These are phyloP conservation scores for Netelia virgata DNA, from an alignment of 2,888 invertebrate genomes.

Conservation along the genomic window DNA sequence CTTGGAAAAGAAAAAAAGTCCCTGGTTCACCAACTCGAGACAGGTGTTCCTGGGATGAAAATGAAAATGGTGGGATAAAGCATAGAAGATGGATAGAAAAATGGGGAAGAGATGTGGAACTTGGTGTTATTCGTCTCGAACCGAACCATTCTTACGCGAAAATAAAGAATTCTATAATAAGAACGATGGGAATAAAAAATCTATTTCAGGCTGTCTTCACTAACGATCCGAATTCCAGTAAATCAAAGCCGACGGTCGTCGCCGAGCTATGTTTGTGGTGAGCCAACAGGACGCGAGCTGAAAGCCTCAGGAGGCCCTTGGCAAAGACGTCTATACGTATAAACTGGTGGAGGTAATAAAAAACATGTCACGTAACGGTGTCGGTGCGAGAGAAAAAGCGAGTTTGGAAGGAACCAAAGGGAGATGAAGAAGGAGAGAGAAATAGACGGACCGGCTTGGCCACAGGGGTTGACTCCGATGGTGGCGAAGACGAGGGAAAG, in stretches of 20 bases:
- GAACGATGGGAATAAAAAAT: background rate
- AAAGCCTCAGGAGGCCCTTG: conserved; percentile 42
- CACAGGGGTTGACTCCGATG: conserved; percentile 70
- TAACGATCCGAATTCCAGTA: conserved; percentile 50
- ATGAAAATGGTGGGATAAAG: background rate
- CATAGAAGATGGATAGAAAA: background rate
- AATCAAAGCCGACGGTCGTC: background rate
- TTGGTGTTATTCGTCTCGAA: background rate
- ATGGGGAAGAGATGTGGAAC: background rate
- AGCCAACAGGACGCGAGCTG: conserved; percentile 39
- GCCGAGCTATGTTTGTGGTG: conserved; percentile 11
- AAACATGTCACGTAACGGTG: conserved; percentile 85
- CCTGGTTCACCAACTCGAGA: conserved; percentile 46
- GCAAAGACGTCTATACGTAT: conserved; percentile 16
- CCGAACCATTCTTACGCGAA: background rate
- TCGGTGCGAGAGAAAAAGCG: conserved; percentile 71
- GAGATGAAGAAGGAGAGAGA: background rate
- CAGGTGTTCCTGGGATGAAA: conserved; percentile 64
- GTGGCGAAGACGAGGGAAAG: conserved; percentile 82
- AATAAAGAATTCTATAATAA: conserved; percentile 11
- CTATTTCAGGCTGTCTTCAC: conserved; percentile 1
- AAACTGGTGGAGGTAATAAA: conserved; percentile 85
- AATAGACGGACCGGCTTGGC: conserved; percentile 45
- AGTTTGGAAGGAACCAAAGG: conserved; percentile 29
- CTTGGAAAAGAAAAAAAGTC: conserved; percentile 37